These are phyloP conservation scores for Disparrhopalites patrizii DNA, from an alignment of 2,888 invertebrate species.

Conservation along the genomic window DNA sequence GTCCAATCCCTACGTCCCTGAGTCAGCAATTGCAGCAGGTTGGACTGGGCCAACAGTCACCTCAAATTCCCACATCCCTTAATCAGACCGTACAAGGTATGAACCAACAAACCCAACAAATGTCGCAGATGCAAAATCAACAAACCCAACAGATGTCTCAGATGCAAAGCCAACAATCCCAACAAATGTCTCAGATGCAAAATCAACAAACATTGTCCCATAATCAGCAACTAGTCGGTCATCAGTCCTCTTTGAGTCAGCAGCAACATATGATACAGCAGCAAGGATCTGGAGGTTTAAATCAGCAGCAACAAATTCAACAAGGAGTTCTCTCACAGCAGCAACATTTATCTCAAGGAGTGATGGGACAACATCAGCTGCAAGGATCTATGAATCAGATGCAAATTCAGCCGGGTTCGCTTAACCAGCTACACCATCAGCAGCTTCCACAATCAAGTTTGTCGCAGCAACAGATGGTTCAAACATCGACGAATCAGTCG, in stretches of 20 bases:
- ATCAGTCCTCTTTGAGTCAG: not conserved
- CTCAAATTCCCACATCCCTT: not conserved
- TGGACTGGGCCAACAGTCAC: not conserved
- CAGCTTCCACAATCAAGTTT: slow-evolving; percentile 8
- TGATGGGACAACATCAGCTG: not conserved
- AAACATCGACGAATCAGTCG: not conserved
- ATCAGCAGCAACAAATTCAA: slow-evolving; percentile 11
- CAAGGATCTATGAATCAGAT: no score
- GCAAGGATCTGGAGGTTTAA: not conserved
- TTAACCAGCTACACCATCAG: not conserved
- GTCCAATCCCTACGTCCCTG: not conserved
- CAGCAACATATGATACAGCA: not conserved
- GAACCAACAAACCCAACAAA: slow-evolving; percentile 14
- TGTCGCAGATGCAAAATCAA: slow-evolving; percentile 10
- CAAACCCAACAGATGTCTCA: slow-evolving; percentile 10
- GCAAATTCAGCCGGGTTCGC: not conserved
- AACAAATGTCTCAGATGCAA: not conserved
- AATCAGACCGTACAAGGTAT: not conserved
- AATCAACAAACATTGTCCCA: not conserved
- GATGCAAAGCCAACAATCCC: not conserved
- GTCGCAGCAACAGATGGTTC: slow-evolving; percentile 9
- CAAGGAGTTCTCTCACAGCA: not conserved
- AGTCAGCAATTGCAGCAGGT: slow-evolving; percentile 3
- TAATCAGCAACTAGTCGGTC: not conserved
- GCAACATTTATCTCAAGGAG: not conserved